Evolutionary conservation across 2,797 vertebrate genomes (phyloP), one percentile per base, ranked within the genome.

Genomic region (Spinibarbus caldwelli): DNA sequence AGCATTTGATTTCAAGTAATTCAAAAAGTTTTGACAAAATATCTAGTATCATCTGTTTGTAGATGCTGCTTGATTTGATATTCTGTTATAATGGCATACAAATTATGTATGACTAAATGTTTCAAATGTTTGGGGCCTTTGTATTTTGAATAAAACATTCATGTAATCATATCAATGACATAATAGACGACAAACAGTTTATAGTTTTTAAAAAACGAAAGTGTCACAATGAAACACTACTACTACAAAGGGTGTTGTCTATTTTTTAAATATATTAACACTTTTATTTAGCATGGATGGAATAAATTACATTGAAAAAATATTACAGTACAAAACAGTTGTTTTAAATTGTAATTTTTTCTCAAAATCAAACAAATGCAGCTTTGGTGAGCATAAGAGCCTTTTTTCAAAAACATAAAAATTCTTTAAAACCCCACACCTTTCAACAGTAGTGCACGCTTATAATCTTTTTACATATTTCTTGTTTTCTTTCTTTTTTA

Each of bases 401-500:
- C 29, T 71, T 45, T n/a, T 23, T 23, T 52, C 5, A 68, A 23
- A 38, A 70, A 43, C 23, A 71, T 15, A 38, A 34, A 34, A 34
- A 7, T 43, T 43, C 0, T 43, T 43, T 1, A 2, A 17, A 45
- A 11, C 10, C 29, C 9, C 45, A 49, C 31, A 75, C 31, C 17
- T 49, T 75, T 72, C 15, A 72, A 19, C 4, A 6, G 49, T 77
- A 41, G 23, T 59, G 11, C 19, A 54, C 0, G 0, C 29, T n/a
- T 77, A 19, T 64, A 29, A 45, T 49, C 11, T 17, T 49, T 49
- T 12, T 2, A 83, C 4, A 31, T 26, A 11, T n/a, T 57, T 70
- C 36, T 88, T 92, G 89, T 90, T 67, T 91, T 84, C 89, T 91
- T 87, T 88, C 90, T 89, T 87, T 92, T 88, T 89, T 92, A 91